Conservation (phyloP, 1,140 invertebrate species). For the Bombyx mori region ASM3026992v2 NC_085131.1:8381501-8382000, state of each 20-base stretch:
- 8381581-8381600: slow-evolving; percentile 87
- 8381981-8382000: too few species aligned
- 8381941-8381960: slow-evolving; percentile 17
- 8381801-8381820: slow-evolving; percentile 42
- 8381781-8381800: slow-evolving; percentile 34
- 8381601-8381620: slow-evolving; percentile 84
- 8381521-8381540: slow-evolving; percentile 61
- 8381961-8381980: too few species aligned
- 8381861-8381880: slow-evolving; percentile 79
- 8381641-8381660: slow-evolving; percentile 81
- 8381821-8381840: slow-evolving; percentile 61
- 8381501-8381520: slow-evolving; percentile 5
- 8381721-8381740: slow-evolving; percentile 46
- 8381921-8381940: slow-evolving; percentile 62
- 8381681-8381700: slow-evolving; percentile 70
- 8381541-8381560: slow-evolving; percentile 83
- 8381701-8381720: slow-evolving; percentile 38
- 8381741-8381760: slow-evolving; percentile 49
- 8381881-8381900: slow-evolving; percentile 73
- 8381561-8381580: slow-evolving; percentile 89
- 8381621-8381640: slow-evolving; percentile 90
- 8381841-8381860: slow-evolving; percentile 74
- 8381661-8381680: slow-evolving; percentile 79
- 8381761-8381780: slow-evolving; percentile 37
- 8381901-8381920: slow-evolving; percentile 56